These are phyloP conservation scores for Rhagoletis zephyria DNA, from an alignment of 1,140 invertebrate genomes.

Conservation along the genomic window DNA sequence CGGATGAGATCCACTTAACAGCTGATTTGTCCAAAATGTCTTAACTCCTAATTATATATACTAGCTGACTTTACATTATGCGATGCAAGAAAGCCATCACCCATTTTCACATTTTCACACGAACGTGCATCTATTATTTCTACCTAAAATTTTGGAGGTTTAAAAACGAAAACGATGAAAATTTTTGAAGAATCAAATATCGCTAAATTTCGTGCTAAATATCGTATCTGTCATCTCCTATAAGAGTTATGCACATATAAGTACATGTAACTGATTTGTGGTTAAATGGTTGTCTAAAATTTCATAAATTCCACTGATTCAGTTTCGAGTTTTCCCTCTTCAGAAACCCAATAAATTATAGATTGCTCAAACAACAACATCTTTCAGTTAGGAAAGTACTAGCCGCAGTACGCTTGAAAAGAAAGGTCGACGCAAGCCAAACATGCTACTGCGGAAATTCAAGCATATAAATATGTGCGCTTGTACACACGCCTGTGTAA, in stretches of 20 bases:
- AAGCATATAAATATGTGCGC: neutral
- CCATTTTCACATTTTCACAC: no score
- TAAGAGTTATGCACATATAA: neutral
- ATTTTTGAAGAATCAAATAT: no score
- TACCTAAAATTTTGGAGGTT: no score
- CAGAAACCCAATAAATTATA: neutral
- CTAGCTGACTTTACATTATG: no score
- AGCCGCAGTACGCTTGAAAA: neutral
- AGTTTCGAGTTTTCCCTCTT: neutral
- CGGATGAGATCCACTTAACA: no score
- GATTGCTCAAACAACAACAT: neutral
- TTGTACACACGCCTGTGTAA: slow-evolving; percentile 1
- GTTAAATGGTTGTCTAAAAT: slow-evolving; percentile 17
- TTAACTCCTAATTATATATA: no score
- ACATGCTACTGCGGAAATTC: neutral
- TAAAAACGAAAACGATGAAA: no score
- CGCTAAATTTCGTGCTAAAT: no score
- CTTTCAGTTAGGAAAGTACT: neutral
- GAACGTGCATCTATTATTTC: no score
- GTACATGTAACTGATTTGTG: neutral
- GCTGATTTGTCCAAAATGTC: no score
- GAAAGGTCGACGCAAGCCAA: neutral
- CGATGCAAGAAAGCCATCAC: no score
- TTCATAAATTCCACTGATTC: slow-evolving; percentile 12
- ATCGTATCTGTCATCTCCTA: neutral